Percentiles rank a stretch among this genome's conserved stretches.
These are phyloP conservation scores for Aratinga solstitialis DNA, from an alignment of 2,797 vertebrate genomes.

Conservation along the genomic window DNA sequence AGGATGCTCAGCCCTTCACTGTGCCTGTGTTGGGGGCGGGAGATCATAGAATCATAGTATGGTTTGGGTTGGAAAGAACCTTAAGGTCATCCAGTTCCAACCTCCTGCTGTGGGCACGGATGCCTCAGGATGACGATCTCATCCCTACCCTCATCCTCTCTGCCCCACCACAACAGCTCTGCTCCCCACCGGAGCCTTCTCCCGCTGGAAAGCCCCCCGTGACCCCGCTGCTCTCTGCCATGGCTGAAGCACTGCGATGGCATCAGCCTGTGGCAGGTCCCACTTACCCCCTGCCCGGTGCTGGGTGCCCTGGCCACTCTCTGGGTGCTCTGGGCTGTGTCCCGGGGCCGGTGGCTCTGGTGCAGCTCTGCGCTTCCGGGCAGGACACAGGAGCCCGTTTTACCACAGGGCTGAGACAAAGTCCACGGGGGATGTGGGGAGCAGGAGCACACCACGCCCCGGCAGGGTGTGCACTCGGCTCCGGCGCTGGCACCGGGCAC, in stretches of 20 bases:
- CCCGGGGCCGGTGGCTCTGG: accelerated
- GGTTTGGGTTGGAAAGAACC: background rate
- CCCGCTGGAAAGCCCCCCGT: accelerated
- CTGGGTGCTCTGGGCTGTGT: background rate
- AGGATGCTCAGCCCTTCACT: accelerated
- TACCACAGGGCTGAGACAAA: slow-evolving; percentile 5
- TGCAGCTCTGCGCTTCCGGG: background rate
- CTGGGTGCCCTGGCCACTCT: background rate
- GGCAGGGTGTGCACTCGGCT: background rate
- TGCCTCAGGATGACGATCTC: background rate
- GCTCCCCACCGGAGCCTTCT: accelerated
- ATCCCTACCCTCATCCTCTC: background rate
- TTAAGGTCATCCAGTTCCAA: background rate
- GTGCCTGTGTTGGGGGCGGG: accelerated
- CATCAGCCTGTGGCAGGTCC: background rate
- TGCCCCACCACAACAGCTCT: accelerated
- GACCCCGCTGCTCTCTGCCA: accelerated
- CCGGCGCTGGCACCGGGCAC: background rate
- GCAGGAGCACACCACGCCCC: background rate
- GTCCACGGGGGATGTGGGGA: slow-evolving; percentile 22
- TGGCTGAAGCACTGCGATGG: accelerated
- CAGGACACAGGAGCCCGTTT: background rate
- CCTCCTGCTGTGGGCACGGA: background rate
- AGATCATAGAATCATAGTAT: background rate
- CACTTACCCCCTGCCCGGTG: background rate